A percentile compares a stretch with the other conserved stretches of the same genome.
Evolutionary conservation across 1,140 invertebrate species (phyloP).

Genomic region (Hyposmocoma kahamanoa): DNA sequence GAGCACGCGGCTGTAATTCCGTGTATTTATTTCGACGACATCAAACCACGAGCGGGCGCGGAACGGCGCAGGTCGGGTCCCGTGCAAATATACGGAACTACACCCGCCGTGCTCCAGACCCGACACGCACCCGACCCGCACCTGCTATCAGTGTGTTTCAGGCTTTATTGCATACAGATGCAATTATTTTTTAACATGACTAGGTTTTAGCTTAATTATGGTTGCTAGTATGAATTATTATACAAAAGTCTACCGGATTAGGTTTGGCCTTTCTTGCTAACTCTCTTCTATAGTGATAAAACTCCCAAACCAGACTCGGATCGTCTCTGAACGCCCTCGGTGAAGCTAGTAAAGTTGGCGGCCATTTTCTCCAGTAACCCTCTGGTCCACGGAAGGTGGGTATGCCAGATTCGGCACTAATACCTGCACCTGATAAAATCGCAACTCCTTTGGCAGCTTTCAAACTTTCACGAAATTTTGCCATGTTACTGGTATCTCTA

Average conservation of each 20-base stretch:
- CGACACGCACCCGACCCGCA: too few species aligned
- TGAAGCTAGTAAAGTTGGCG: slow-evolving; percentile 67
- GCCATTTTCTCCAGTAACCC: slow-evolving; percentile 88
- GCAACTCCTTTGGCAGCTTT: slow-evolving; percentile 84
- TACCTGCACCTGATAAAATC: slow-evolving; percentile 95
- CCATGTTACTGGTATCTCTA: slow-evolving; percentile 62
- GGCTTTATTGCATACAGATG: too few species aligned
- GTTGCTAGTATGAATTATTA: too few species aligned
- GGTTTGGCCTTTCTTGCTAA: slow-evolving; percentile 71
- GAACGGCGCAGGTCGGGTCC: too few species aligned
- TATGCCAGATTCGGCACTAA: slow-evolving; percentile 95
- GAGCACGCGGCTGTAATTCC: too few species aligned
- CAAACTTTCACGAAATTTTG: slow-evolving; percentile 51
- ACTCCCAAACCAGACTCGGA: slow-evolving; percentile 75
- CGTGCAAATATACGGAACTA: too few species aligned
- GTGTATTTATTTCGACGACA: too few species aligned
- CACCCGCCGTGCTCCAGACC: too few species aligned
- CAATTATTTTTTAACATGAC: too few species aligned
- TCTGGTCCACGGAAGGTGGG: slow-evolving; percentile 95
- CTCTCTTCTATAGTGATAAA: slow-evolving; percentile 75
- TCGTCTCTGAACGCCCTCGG: slow-evolving; percentile 69
- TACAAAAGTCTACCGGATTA: slow-evolving; percentile 73
- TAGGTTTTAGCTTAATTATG: too few species aligned
- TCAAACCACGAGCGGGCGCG: too few species aligned
- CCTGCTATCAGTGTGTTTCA: too few species aligned